Evolutionary conservation across 2,113 vertebrate genomes (phyloP).

Genomic region (Heterotilapia buettikoferi): DNA sequence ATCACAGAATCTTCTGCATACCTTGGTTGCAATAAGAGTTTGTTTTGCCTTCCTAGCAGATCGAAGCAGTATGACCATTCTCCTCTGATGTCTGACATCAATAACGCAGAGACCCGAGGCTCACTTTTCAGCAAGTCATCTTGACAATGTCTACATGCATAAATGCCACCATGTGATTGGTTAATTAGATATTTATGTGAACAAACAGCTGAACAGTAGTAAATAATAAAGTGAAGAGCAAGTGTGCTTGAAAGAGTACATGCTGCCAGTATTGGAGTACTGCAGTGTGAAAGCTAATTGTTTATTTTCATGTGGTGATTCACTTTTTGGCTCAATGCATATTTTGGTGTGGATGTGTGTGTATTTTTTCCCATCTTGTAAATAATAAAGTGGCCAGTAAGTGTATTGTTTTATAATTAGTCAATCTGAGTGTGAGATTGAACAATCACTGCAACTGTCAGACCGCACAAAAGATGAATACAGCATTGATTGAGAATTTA

Average conservation of each 20-base stretch:
- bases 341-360: background rate
- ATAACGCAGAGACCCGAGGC: rapidly evolving
- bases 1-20: background rate
- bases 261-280: background rate
- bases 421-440: background rate
- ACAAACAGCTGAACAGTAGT: background rate
- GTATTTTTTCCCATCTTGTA: background rate
- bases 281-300: background rate
- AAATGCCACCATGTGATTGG: background rate
- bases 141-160: background rate
- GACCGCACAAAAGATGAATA: background rate
- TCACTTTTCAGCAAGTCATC: background rate
- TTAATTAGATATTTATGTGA: background rate
- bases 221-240: background rate
- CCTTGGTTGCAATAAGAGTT: background rate
- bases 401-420: background rate
- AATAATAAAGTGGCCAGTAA: background rate
- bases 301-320: background rate
- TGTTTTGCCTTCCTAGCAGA: background rate
- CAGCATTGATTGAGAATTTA: background rate
- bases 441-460: background rate
- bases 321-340: background rate
- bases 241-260: background rate
- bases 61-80: background rate
- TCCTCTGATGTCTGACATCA: background rate